Conservation (phyloP, 2,113 vertebrate genomes). For the Megaceryle torquata region DNA sequence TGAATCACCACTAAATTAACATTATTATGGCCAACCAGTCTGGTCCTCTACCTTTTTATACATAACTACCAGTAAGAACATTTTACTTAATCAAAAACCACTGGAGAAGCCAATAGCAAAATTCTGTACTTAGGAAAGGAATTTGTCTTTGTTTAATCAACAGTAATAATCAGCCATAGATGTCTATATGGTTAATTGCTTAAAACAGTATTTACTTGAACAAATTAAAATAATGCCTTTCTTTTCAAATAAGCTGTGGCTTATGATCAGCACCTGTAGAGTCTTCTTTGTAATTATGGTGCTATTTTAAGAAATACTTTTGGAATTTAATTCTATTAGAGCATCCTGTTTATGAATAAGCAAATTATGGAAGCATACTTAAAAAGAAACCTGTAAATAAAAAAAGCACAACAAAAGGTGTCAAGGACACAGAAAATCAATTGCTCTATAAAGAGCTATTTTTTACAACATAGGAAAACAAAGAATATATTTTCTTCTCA, state of each 20-base stretch:
- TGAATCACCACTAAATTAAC: not conserved
- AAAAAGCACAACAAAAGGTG: not conserved
- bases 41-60: not conserved
- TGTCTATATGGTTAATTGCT: not conserved
- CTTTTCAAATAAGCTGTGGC: not conserved
- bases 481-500: not conserved
- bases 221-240: not conserved
- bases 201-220: conserved; percentile 1
- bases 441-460: not conserved
- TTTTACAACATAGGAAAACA: not conserved
- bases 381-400: not conserved
- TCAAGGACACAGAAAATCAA: not conserved
- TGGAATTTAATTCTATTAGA: not conserved
- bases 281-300: not conserved
- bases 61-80: not conserved
- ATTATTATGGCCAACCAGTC: not conserved
- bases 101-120: not conserved
- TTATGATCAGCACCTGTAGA: not conserved
- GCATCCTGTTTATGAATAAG: not conserved
- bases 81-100: not conserved
- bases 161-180: not conserved
- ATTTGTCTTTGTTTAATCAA: conserved; percentile 39
- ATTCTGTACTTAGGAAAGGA: not conserved
- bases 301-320: not conserved
- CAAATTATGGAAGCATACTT: not conserved